Evolutionary conservation across 1,140 invertebrate genomes (phyloP).

Genomic region (Drosophila paulistorum): DNA sequence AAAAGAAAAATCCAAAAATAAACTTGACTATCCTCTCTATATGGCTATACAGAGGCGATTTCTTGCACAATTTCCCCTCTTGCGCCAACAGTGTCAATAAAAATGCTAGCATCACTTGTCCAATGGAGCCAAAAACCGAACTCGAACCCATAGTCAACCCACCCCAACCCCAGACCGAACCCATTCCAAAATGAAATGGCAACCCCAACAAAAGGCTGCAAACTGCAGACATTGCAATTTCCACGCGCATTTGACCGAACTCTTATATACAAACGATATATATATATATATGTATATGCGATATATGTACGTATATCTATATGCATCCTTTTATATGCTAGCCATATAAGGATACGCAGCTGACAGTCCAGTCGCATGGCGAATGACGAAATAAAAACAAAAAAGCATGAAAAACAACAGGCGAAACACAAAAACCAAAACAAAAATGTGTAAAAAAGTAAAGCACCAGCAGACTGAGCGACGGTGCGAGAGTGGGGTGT

Average conservation of each 20-base stretch:
- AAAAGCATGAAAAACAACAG: constrained; percentile 73
- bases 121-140: constrained; percentile 4
- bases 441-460: constrained; percentile 78
- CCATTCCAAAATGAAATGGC: neutral
- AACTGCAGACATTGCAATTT: constrained; percentile 77
- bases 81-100: constrained; percentile 55
- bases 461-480: constrained; percentile 13
- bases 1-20: constrained; percentile 25
- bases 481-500: constrained; percentile 24
- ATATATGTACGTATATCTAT: neutral
- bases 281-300: constrained; percentile 21
- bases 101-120: constrained; percentile 60
- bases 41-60: constrained; percentile 40
- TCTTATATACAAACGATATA: constrained; percentile 12
- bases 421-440: constrained; percentile 78
- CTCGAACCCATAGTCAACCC: neutral
- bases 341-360: constrained; percentile 56
- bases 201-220: constrained; percentile 70
- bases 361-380: constrained; percentile 78
- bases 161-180: constrained; percentile 32
- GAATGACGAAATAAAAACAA: constrained; percentile 76
- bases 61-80: constrained; percentile 69
- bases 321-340: constrained; percentile 11
- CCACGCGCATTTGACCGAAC: constrained; percentile 45
- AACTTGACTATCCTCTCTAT: neutral